These are phyloP conservation scores for Drosophila santomea DNA, from an alignment of 1,140 invertebrate genomes.

Conservation along the genomic window DNA sequence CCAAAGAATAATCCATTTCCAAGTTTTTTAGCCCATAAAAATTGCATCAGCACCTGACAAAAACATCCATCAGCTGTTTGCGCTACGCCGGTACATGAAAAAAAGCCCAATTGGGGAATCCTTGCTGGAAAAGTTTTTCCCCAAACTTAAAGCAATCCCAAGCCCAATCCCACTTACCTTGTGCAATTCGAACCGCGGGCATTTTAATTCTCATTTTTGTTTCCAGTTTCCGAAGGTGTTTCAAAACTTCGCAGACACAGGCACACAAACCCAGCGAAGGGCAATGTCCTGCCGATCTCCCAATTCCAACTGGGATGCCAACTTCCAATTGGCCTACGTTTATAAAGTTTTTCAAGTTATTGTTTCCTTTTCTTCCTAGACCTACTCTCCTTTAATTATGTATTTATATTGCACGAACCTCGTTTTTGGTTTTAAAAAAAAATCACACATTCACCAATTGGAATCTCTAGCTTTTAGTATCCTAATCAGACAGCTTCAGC, in stretches of 20 bases:
- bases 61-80: conserved; percentile 19
- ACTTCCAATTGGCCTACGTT: conserved; percentile 20
- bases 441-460: conserved; percentile 19
- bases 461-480: conserved; percentile 8
- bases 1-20: not conserved
- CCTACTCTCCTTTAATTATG: not conserved
- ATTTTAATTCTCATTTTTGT: conserved; percentile 97
- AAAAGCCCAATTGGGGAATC: conserved; percentile 28
- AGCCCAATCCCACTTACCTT: conserved; percentile 88
- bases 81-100: not conserved
- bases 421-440: conserved; percentile 19
- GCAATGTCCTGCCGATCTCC: conserved; percentile 45
- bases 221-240: conserved; percentile 75
- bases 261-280: conserved; percentile 56
- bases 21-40: not conserved
- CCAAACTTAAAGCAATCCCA: not conserved
- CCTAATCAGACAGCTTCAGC: conserved; percentile 39
- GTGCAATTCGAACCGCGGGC: conserved; percentile 96
- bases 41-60: conserved; percentile 2
- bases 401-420: conserved; percentile 40
- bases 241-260: conserved; percentile 58
- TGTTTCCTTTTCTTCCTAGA: not conserved
- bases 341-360: conserved; percentile 16
- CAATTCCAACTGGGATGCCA: conserved; percentile 21
- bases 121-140: conserved; percentile 4